phyloP scores from a whole-genome alignment of 2,888 invertebrate species.

The Phortica okadai region DNA sequence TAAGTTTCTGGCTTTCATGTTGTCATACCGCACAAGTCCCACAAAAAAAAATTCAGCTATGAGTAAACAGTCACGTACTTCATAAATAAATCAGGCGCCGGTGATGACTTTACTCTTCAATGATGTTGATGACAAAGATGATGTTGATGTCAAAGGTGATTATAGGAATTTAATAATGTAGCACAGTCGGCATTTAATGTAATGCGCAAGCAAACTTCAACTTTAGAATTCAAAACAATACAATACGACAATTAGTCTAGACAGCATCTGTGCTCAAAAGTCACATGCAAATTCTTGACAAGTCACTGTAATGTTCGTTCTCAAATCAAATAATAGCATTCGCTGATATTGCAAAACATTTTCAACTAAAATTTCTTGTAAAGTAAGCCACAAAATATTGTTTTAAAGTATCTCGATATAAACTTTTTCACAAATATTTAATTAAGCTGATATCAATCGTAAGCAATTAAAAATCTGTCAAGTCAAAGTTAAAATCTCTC shows the following conservation, averaged over 20 bases:
- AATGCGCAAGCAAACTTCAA: background rate
- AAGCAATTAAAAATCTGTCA: conserved; percentile 23
- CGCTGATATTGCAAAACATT: background rate
- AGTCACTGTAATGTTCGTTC: background rate
- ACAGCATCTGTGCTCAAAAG: conserved; percentile 29
- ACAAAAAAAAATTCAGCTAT: no score
- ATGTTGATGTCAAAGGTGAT: no score
- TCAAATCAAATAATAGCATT: background rate
- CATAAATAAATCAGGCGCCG: conserved; percentile 3
- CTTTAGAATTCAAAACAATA: background rate
- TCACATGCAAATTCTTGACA: conserved; percentile 15
- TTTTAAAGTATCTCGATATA: background rate
- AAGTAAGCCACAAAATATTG: background rate
- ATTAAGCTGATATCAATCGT: conserved; percentile 14
- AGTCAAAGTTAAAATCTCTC: background rate
- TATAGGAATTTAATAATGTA: conserved; percentile 39
- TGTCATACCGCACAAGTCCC: no score
- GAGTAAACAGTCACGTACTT: conserved; percentile 49
- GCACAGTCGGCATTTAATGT: background rate
- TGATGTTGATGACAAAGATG: background rate
- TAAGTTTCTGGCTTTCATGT: no score
- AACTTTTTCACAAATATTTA: background rate
- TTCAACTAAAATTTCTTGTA: background rate
- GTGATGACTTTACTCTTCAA: background rate
- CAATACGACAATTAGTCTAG: conserved; percentile 40